Evolutionary conservation across 2,797 vertebrate species (phyloP), one percentile per base, ranked within the genome.

Genomic region (Lacerta agilis): DNA sequence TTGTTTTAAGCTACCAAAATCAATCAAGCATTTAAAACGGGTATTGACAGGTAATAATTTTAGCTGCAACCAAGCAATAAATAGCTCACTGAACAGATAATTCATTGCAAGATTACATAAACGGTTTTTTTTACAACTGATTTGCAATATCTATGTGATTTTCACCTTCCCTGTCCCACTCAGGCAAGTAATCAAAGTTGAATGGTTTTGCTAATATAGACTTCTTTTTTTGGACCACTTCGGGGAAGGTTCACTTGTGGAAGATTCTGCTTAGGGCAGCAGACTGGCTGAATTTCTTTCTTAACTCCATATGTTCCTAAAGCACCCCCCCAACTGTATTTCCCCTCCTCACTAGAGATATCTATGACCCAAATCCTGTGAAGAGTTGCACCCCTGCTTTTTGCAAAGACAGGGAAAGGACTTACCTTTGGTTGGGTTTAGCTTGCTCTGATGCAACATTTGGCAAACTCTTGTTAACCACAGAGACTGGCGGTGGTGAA

Each of bases 401-500:
- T 71, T 72, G 23, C 11, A 9, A 55, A 75, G 3, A 17, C 25
- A n/a, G 1, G 38, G 18, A 27, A 17, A 71, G 15, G 20, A 5
- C 87, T 93, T 86, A 99, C 99, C 99, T 97, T 78, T 98, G 97
- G 92, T 95, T 98, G 88, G 97, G 95, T 94, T 99, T 99, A n/a
- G 98, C 93, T 8, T 98, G 87, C 80, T 99, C 98, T 0, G 98
- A 94, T 20, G 73, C 85, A 18, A 93, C 86, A 64, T 96, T 92
- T 0, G 97, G 84, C 2, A 95, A 94, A 0, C 97, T 96, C 95
- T 99, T 99, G 93, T 93, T 98, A 84, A 98, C 97, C 0, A 97
- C 97, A 3, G 97, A 88, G 61, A 97, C 95, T 0, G 97, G 94
- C 1, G 97, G 96, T 4, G 97, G 96, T 2, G 97, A 97, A 72